Conservation (phyloP, 2,888 invertebrate genomes). For the Cantharis nigra region DNA sequence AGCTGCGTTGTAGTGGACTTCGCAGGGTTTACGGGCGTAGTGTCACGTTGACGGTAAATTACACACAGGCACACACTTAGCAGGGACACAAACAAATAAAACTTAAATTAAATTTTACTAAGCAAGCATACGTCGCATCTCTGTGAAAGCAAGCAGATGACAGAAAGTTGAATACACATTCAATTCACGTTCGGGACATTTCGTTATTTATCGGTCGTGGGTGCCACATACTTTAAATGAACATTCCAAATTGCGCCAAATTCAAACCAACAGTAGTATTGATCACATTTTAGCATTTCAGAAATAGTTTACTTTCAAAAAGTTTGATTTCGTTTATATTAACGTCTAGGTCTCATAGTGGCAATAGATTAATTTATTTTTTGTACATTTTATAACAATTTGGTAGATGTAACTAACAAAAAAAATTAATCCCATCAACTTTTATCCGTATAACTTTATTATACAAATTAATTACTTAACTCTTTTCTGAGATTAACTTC, state of each 20-base stretch:
- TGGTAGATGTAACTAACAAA: background rate
- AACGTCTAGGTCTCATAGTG: background rate
- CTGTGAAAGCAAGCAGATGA: constrained; percentile 74
- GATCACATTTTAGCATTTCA: constrained; percentile 40
- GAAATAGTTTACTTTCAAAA: background rate
- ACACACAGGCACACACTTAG: constrained; percentile 51
- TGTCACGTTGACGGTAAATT: constrained; percentile 43
- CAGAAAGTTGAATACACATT: constrained; percentile 54
- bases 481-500: background rate
- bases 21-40: constrained; percentile 40
- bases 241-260: constrained; percentile 46
- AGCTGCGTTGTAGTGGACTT: constrained; percentile 35
- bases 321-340: background rate
- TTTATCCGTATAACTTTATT: background rate
- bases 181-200: constrained; percentile 47
- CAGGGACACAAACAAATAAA: constrained; percentile 56
- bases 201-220: constrained; percentile 44
- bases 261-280: constrained; percentile 53
- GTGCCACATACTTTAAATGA: constrained; percentile 43
- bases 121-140: constrained; percentile 62
- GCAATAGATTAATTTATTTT: background rate
- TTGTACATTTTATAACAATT: background rate
- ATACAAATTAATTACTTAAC: background rate
- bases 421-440: background rate
- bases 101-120: constrained; percentile 56